These are phyloP conservation scores for Aphelocoma coerulescens DNA, from an alignment of 2,113 vertebrate genomes.

Conservation along the genomic window DNA sequence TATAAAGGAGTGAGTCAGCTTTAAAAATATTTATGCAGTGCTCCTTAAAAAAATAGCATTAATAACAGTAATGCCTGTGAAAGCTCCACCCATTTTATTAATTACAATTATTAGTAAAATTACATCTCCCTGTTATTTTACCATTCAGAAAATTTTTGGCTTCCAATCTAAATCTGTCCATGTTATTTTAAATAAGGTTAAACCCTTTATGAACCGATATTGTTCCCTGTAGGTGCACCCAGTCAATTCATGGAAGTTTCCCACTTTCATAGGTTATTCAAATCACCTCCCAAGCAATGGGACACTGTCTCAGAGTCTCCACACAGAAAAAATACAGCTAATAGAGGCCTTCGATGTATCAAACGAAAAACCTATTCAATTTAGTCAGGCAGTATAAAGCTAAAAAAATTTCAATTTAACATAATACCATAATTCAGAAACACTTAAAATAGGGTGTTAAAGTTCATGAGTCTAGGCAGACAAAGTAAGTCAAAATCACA, in stretches of 20 bases:
- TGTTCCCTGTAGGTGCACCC: neutral
- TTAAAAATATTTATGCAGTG: constrained; percentile 23
- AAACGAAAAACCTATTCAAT: neutral
- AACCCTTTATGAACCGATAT: rapidly evolving
- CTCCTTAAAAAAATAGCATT: constrained; percentile 26
- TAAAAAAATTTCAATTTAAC: neutral
- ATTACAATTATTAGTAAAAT: neutral
- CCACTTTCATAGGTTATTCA: neutral
- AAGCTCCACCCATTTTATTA: neutral
- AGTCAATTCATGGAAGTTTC: neutral
- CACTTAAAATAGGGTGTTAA: neutral
- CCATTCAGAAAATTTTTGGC: neutral
- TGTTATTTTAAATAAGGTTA: neutral
- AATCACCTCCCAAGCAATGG: neutral
- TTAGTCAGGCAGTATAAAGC: neutral
- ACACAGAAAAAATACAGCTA: neutral
- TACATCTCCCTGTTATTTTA: neutral
- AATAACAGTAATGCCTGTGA: neutral
- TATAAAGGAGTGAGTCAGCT: neutral
- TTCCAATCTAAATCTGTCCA: neutral
- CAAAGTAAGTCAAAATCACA: rapidly evolving
- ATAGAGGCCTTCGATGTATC: neutral
- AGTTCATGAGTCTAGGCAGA: neutral
- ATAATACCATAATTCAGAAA: neutral
- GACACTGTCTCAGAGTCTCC: neutral